Conservation (phyloP, 2,797 vertebrate genomes). For the Simalia tracyae region DNA sequence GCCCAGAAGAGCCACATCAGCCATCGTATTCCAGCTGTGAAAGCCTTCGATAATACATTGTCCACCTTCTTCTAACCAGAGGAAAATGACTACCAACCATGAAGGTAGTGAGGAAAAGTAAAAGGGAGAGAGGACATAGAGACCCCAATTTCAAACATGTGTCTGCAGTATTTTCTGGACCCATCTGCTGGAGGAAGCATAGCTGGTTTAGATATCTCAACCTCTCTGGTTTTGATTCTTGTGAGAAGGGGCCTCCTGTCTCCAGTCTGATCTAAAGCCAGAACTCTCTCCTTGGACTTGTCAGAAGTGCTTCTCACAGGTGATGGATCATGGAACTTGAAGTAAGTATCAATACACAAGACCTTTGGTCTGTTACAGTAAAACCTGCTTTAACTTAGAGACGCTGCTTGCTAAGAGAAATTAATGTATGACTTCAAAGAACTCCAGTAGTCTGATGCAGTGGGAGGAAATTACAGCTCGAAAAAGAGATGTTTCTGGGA, state of each 20-base stretch:
- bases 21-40: too few species aligned
- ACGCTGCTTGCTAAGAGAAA: not conserved
- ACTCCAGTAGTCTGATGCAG: not conserved
- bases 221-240: not conserved
- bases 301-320: not conserved
- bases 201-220: not conserved
- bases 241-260: not conserved
- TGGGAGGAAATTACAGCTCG: not conserved
- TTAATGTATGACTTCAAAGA: not conserved
- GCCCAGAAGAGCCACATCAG: too few species aligned
- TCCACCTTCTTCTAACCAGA: too few species aligned
- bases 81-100: not conserved
- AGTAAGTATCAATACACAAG: not conserved
- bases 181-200: not conserved
- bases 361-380: not conserved
- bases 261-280: not conserved
- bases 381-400: not conserved
- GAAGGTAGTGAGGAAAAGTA: too few species aligned
- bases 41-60: too few species aligned
- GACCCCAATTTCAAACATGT: too few species aligned
- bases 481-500: not conserved
- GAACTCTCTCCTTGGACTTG: not conserved
- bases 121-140: too few species aligned
- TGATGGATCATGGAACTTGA: constrained; percentile 1
- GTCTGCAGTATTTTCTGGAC: not conserved